These are phyloP conservation scores for Drosophila affinis DNA, from an alignment of 2,888 invertebrate species.

Conservation along the genomic window DNA sequence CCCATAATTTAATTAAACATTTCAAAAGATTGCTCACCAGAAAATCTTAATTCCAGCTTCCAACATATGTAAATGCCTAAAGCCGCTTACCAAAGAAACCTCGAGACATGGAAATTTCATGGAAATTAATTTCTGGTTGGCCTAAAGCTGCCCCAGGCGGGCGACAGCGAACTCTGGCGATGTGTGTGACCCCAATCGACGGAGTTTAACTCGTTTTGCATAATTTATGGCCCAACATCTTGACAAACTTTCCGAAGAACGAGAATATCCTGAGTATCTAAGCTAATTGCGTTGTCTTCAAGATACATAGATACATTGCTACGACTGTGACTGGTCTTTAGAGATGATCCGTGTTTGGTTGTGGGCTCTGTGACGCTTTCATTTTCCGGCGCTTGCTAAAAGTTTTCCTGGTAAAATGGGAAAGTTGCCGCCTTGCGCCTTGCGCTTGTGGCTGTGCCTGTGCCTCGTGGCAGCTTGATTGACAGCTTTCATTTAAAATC, in stretches of 20 bases:
- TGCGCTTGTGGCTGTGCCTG: too few species aligned
- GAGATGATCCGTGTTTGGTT: constrained; percentile 9
- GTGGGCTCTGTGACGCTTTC: constrained; percentile 61
- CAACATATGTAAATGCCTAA: not conserved
- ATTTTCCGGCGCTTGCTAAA: constrained; percentile 61
- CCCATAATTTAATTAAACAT: too few species aligned
- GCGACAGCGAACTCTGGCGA: not conserved
- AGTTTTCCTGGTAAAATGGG: constrained; percentile 74
- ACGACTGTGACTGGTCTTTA: constrained; percentile 9
- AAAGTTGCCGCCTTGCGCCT: constrained; percentile 55
- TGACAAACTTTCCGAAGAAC: constrained; percentile 7
- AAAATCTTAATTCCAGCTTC: not conserved
- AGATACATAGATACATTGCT: too few species aligned
- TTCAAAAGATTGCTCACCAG: too few species aligned
- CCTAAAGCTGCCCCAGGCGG: constrained; percentile 8
- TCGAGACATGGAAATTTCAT: not conserved
- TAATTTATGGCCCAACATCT: constrained; percentile 49
- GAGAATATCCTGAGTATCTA: constrained; percentile 1
- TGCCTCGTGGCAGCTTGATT: constrained; percentile 74
- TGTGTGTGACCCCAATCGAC: constrained; percentile 61
- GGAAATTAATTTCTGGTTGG: constrained; percentile 21
- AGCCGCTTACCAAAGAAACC: constrained; percentile 9
- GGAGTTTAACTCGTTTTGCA: constrained; percentile 65
- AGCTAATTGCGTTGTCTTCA: constrained; percentile 10
- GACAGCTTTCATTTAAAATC: constrained; percentile 82